A percentile compares a stretch with the other conserved stretches of the same genome.
Conservation (phyloP, 2,888 invertebrate species). For the Tromatobia lineatoria region DNA sequence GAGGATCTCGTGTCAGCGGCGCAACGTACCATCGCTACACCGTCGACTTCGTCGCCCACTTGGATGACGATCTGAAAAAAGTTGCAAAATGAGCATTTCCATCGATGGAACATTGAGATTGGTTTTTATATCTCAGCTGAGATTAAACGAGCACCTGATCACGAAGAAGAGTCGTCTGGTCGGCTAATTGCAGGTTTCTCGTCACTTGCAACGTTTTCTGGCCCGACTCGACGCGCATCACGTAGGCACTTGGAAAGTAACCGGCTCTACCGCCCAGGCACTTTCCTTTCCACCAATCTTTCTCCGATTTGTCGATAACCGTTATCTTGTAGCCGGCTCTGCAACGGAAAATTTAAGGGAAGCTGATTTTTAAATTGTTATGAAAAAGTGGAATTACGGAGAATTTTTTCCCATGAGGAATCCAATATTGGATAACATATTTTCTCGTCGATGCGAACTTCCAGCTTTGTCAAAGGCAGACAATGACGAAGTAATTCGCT, state of each 20-base stretch:
- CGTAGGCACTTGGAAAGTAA: conserved; percentile 98
- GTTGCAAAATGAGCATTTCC: not conserved
- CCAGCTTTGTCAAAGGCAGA: no score
- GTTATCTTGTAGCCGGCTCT: conserved; percentile 89
- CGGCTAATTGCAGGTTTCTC: conserved; percentile 94
- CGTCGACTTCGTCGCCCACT: conserved; percentile 96
- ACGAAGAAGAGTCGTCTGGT: conserved; percentile 85
- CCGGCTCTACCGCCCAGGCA: conserved; percentile 95
- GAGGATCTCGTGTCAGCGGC: conserved; percentile 91
- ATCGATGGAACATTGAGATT: not conserved
- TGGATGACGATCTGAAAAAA: conserved; percentile 95
- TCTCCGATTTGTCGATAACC: conserved; percentile 97
- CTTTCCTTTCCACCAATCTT: conserved; percentile 99
- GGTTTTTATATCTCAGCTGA: not conserved
- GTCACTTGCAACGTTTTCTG: conserved; percentile 96
- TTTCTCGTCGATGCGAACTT: no score
- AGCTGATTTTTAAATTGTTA: not conserved
- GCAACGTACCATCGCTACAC: conserved; percentile 97
- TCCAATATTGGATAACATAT: no score
- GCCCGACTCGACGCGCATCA: conserved; percentile 95
- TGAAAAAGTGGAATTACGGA: not conserved
- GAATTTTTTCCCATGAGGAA: not conserved
- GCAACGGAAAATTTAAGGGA: conserved; percentile 38
- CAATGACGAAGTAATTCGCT: no score
- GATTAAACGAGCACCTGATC: conserved; percentile 78